phyloP scores from a whole-genome alignment of 2,797 vertebrate genomes.

The Clamator glandarius region DNA sequence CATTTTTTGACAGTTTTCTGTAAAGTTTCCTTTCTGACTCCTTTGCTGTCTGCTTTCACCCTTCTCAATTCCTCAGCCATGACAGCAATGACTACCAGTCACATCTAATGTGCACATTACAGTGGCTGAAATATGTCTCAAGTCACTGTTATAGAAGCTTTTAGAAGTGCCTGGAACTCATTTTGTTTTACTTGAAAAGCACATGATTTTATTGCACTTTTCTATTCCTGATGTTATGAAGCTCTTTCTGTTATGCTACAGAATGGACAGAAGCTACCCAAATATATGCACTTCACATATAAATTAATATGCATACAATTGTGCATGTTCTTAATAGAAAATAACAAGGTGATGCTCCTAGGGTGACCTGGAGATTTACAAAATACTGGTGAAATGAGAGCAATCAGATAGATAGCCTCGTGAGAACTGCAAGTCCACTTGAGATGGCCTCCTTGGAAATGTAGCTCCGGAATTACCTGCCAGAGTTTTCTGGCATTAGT shows the following conservation, averaged over 20 bases:
- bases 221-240: neutral
- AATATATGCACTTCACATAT: neutral
- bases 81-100: neutral
- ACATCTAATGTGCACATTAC: neutral
- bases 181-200: neutral
- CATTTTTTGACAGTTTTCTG: conserved; percentile 3
- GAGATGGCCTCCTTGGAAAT: neutral
- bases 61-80: neutral
- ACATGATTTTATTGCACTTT: neutral
- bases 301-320: neutral
- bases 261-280: neutral
- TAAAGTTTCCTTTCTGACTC: neutral
- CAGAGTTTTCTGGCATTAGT: neutral
- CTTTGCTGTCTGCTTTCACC: conserved; percentile 18
- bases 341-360: neutral
- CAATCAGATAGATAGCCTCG: neutral
- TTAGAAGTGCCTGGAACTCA: neutral
- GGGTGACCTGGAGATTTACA: neutral
- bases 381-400: neutral
- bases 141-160: neutral
- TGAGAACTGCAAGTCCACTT: neutral
- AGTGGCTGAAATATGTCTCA: neutral
- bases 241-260: neutral
- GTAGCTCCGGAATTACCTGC: neutral
- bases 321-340: neutral